Conservation (phyloP, 2,888 invertebrate genomes). For the Hofmannophila pseudospretella region DNA sequence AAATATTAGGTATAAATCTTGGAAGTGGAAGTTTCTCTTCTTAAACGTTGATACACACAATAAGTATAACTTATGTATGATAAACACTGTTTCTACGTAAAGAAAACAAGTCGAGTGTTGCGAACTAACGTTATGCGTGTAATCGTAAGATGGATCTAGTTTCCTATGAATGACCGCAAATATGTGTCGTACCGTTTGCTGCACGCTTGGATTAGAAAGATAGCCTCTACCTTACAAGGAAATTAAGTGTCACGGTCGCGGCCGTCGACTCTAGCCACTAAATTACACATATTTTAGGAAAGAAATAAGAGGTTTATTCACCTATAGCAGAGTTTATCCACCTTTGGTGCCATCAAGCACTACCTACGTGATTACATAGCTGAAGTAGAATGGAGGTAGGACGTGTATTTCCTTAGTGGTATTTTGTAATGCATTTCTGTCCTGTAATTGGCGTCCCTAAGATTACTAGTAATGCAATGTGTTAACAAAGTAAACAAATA, state of each 20-base stretch:
- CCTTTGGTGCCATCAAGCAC: too few relatives aligned
- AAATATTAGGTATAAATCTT: too few relatives aligned
- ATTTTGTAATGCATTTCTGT: background rate
- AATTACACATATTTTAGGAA: background rate
- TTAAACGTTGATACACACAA: too few relatives aligned
- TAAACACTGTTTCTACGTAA: too few relatives aligned
- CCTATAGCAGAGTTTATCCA: too few relatives aligned
- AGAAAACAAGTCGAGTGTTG: background rate
- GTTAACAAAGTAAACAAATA: too few relatives aligned
- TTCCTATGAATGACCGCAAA: constrained; percentile 7
- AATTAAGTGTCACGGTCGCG: constrained; percentile 33
- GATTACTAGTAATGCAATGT: constrained; percentile 1
- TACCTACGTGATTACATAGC: too few relatives aligned
- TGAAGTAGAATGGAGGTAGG: too few relatives aligned
- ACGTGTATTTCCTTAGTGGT: background rate
- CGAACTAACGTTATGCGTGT: constrained; percentile 10
- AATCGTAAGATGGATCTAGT: constrained; percentile 15
- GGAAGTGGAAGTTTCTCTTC: too few relatives aligned
- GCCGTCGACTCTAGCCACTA: constrained; percentile 25
- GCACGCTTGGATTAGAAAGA: background rate
- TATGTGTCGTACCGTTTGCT: constrained; percentile 3
- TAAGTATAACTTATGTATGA: too few relatives aligned
- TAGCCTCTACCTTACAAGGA: constrained; percentile 18
- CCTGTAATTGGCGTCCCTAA: constrained; percentile 4
- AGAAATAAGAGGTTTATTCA: too few relatives aligned